Evolutionary conservation across 2,888 invertebrate species (phyloP).

Genomic region (Protonemura montana): DNA sequence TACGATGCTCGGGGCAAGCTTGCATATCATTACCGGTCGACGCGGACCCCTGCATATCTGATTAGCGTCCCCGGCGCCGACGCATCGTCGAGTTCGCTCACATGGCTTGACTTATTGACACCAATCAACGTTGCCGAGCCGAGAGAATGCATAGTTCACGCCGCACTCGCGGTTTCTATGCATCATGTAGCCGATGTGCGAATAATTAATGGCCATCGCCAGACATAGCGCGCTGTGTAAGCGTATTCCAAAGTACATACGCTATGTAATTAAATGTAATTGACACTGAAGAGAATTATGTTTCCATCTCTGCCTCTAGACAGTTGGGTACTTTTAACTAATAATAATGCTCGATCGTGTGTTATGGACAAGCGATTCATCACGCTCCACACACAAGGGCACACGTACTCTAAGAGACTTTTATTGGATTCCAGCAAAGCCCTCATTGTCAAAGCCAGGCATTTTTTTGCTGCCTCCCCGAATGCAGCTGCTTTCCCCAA

Average conservation of each 20-base stretch:
- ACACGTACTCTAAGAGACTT: not conserved
- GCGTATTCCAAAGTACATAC: not conserved
- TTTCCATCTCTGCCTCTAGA: not conserved
- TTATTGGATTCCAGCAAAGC: not conserved
- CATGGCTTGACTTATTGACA: not conserved
- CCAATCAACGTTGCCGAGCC: not conserved
- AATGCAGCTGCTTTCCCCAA: not conserved
- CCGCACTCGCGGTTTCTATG: not conserved
- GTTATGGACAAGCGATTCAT: not conserved
- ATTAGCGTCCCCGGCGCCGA: not conserved
- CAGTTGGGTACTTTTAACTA: not conserved
- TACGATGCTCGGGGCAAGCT: not conserved
- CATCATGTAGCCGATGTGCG: not conserved
- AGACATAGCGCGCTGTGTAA: not conserved
- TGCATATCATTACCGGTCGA: not conserved
- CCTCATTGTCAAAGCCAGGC: not conserved
- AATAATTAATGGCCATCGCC: not conserved
- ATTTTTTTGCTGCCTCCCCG: not conserved
- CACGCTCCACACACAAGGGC: not conserved
- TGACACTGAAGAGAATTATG: not conserved
- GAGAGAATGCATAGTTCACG: not conserved
- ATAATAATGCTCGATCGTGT: not conserved
- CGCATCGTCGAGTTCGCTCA: not conserved
- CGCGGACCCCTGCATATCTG: not conserved
- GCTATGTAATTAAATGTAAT: slow-evolving; percentile 1